Conservation (phyloP, 1,140 invertebrate genomes). For the Lutraria rhynchaena region DNA sequence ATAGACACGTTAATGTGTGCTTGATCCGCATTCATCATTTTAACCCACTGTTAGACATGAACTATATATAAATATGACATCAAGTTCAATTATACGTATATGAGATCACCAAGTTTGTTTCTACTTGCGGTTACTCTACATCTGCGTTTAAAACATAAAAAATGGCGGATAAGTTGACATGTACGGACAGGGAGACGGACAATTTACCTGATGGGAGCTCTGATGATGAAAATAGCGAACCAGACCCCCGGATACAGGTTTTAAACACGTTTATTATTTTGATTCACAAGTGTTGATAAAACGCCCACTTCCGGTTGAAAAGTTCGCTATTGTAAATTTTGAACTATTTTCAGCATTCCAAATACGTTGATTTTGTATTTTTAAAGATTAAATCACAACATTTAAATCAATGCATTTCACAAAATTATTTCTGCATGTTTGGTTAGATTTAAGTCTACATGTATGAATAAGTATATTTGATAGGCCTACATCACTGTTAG, state of each 20-base stretch:
- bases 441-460: background rate
- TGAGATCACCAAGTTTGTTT: no score
- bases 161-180: background rate
- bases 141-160: no score
- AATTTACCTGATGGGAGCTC: slow-evolving; percentile 25
- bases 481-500: no score
- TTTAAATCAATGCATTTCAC: background rate
- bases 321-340: background rate
- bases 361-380: background rate
- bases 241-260: slow-evolving; percentile 43
- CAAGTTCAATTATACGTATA: no score
- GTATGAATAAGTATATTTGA: no score
- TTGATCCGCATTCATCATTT: no score
- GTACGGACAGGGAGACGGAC: slow-evolving; percentile 27
- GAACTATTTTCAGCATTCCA: background rate
- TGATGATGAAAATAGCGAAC: slow-evolving; percentile 7
- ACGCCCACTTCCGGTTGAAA: background rate
- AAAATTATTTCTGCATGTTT: background rate
- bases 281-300: background rate
- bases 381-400: background rate
- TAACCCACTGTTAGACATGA: no score
- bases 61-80: no score
- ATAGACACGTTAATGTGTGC: no score
- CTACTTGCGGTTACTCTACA: no score
- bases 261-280: background rate